Base-by-base conservation (phyloP, 2,888 invertebrate species). In the Matsumyia berberina region DNA sequence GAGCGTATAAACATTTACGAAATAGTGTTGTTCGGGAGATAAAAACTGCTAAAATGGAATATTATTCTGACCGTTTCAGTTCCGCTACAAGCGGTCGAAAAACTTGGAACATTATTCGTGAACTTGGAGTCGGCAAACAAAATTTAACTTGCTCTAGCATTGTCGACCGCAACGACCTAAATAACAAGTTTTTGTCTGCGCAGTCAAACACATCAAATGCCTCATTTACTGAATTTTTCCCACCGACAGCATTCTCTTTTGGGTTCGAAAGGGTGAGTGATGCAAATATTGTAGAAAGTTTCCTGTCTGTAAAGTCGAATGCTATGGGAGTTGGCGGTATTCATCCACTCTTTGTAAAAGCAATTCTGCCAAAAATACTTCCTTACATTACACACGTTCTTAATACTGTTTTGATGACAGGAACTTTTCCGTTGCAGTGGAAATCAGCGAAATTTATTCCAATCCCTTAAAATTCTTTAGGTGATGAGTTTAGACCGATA, bases 401-500 rank as follows among this genome's bases (percentile, higher is more conserved):
- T 0, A 53, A 53, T 31, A 31, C 53, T 9, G 12, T 29, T 31
- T 12, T 53, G 6, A 31, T 12, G 12, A 53, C 53, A 5, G n/a
- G 51, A 5, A 53, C 31, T 53, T 53, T 53, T 31, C 29, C 51
- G 6, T 11, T 2, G 0, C 5, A 53, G n/a, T 53, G 51, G 51
- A 53, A 53, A 53, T 24, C 5, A 17, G 46, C 46, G 7, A 17
- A 46, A 46, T 17, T 46, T 17, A 46, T 19, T 46, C 17, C 46
- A 7, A 51, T 51, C 9, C 29, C 51, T n/a, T 24, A 51, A n/a
- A 51, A 51, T 29, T 51, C 51, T 29, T n/a, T 11, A 8, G 12
- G 9, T 35, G 17, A 55, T 7, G 15, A 55, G 15, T 55, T 55
- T 7, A 55, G 35, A 55, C 35, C 55, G 7, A 55, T 55, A 8